A percentile compares a stretch with the other conserved stretches of the same genome.
These are phyloP conservation scores for Rhamnusium bicolor DNA, from an alignment of 2,888 invertebrate genomes.

Conservation along the genomic window DNA sequence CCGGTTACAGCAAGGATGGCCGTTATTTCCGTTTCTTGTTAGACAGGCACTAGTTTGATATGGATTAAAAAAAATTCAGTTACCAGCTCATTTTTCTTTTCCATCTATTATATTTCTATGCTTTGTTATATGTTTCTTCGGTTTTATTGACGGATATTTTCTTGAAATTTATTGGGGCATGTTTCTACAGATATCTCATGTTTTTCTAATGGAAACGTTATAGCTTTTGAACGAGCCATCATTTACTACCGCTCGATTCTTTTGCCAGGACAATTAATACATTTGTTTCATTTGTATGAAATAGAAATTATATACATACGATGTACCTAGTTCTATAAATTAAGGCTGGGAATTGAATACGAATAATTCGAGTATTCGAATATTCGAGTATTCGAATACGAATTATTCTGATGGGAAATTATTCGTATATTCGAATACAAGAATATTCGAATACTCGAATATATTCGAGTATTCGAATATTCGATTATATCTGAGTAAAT, in stretches of 20 bases:
- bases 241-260: not conserved
- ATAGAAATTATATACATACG: too few species aligned
- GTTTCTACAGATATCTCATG: not conserved
- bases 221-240: not conserved
- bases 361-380: too few species aligned
- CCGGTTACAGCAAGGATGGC: slow-evolving; percentile 61
- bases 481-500: too few species aligned
- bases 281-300: not conserved
- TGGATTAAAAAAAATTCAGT: slow-evolving; percentile 55
- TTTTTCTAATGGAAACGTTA: not conserved
- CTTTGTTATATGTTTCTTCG: slow-evolving; percentile 17
- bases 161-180: slow-evolving; percentile 4
- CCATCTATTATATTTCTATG: slow-evolving; percentile 10
- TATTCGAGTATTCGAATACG: too few species aligned
- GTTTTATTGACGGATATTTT: slow-evolving; percentile 19
- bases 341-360: too few species aligned
- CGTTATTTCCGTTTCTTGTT: slow-evolving; percentile 63
- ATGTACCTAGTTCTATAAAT: too few species aligned
- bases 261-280: not conserved
- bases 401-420: too few species aligned
- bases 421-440: too few species aligned
- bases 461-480: too few species aligned
- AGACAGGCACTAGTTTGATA: slow-evolving; percentile 58
- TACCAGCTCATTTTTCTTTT: slow-evolving; percentile 35
- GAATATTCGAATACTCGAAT: too few species aligned